phyloP scores from a whole-genome alignment of 2,797 vertebrate genomes.

The Holocentrus rufus region DNA sequence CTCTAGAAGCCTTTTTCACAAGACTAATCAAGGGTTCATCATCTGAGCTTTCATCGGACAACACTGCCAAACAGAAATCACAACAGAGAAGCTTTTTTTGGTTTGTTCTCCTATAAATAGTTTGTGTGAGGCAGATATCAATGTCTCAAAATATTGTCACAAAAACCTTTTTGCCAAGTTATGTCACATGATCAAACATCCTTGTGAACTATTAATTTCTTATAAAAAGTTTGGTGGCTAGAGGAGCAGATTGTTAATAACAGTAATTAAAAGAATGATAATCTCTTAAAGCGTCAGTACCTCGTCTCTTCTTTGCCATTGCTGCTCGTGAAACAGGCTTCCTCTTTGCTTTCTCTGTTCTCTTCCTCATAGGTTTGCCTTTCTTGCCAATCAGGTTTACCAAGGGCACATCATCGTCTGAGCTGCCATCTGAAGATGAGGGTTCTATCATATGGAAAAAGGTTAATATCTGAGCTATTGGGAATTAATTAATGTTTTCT shows the following conservation, averaged over 20 bases:
- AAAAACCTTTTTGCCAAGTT: no score
- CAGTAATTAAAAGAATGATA: neutral
- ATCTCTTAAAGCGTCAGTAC: slow-evolving; percentile 20
- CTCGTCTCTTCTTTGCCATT: slow-evolving; percentile 42
- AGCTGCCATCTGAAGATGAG: slow-evolving; percentile 52
- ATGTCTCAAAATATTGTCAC: neutral
- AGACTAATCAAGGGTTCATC: slow-evolving; percentile 60
- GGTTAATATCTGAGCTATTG: neutral
- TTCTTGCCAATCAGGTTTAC: slow-evolving; percentile 43
- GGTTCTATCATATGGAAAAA: slow-evolving; percentile 4
- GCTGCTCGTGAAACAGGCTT: neutral
- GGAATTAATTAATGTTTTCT: neutral
- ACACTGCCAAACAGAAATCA: slow-evolving; percentile 41
- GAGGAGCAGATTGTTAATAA: neutral
- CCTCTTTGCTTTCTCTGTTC: slow-evolving; percentile 35
- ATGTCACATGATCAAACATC: neutral
- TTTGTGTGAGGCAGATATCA: neutral
- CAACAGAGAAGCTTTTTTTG: neutral
- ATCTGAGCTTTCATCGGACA: slow-evolving; percentile 58
- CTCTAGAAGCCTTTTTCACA: slow-evolving; percentile 38
- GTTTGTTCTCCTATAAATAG: neutral
- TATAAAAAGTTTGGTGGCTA: neutral
- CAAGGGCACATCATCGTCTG: slow-evolving; percentile 49
- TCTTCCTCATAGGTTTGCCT: slow-evolving; percentile 45
- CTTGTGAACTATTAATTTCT: neutral